These are phyloP conservation scores for Dione vanillae DNA, from an alignment of 2,888 invertebrate species.

Conservation along the genomic window DNA sequence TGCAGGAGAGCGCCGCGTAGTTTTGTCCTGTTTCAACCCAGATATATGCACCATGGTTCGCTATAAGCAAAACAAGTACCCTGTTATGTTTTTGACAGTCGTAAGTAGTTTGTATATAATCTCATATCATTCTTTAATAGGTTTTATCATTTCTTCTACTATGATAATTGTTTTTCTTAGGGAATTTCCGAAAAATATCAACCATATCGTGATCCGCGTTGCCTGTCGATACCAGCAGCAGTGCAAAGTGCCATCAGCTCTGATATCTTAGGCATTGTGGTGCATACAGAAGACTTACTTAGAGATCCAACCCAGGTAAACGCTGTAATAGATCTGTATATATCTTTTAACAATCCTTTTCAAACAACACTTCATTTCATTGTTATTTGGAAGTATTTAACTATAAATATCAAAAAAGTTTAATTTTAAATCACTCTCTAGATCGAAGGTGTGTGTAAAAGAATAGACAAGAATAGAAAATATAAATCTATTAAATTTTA, in stretches of 20 bases:
- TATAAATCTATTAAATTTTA: too few relatives aligned
- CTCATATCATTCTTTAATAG: not conserved
- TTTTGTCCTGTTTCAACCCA: slow-evolving; percentile 98
- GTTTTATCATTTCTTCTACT: not conserved
- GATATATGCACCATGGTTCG: slow-evolving; percentile 97
- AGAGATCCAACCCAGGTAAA: slow-evolving; percentile 91
- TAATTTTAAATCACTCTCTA: too few relatives aligned
- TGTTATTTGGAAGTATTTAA: too few relatives aligned
- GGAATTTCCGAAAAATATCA: slow-evolving; percentile 85
- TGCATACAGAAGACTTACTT: slow-evolving; percentile 95
- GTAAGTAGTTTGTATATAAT: slow-evolving; percentile 58
- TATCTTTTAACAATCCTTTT: too few relatives aligned
- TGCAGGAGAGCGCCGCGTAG: slow-evolving; percentile 91
- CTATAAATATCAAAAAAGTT: too few relatives aligned
- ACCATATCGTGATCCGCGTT: slow-evolving; percentile 93
- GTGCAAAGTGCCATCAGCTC: slow-evolving; percentile 92
- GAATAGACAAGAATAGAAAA: too few relatives aligned
- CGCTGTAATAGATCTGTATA: not conserved
- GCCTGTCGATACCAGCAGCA: slow-evolving; percentile 91
- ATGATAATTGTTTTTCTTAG: slow-evolving; percentile 50
- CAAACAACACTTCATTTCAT: too few relatives aligned
- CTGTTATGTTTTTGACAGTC: slow-evolving; percentile 96
- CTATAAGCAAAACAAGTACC: slow-evolving; percentile 98
- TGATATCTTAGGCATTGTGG: slow-evolving; percentile 94
- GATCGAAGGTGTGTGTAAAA: too few relatives aligned